Base-by-base conservation (phyloP, 2,888 invertebrate species). In the Lasius fuliginosus region DNA sequence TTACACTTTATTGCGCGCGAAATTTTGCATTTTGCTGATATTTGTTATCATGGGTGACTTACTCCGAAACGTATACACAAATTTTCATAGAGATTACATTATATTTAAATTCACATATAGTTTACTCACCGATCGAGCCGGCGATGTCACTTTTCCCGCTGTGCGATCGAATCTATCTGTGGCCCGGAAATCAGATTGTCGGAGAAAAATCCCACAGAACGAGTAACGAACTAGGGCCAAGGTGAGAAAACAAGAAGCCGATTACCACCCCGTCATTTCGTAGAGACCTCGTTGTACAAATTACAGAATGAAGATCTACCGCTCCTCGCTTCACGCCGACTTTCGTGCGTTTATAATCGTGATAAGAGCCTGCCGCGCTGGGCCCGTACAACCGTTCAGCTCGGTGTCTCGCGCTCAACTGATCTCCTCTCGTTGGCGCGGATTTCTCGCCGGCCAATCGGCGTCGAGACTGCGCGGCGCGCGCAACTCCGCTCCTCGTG, bases 321-420 rank as follows among this genome's bases (percentile, higher is more conserved):
- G 64, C 65, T 46, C 15, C 69, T 53, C 56, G 40, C n/a, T 65
- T 53, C 76, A 49, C 75, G 68, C 46, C 60, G 53, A 53, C 56
- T 49, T 69, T 46, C 56, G 69, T 85, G 65, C 53, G 64, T 60
- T 74, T 65, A 87, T 18, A 68, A 77, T 60, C 53, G 82, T 79
- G 58, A 77, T 85, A 67, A 77, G 40, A 77, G 60, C 67, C 49
- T 49, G 49, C 53, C 85, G 85, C 85, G 88, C 83, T 88, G 85
- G 82, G 82, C 74, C 85, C 83, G 84, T 87, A 89, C 88, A 87
- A 93, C 94, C 94, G 92, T 90, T 87, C 94, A 85, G 90, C 89
- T 94, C 94, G 94, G 92, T 90, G 92, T 92, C 94, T 94, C 94
- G 94, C 94, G 94, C 94, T 94, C 94, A 94, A 94, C 94, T 94